phyloP scores from a whole-genome alignment of 37 sponge, comb jelly and placozoan genomes.

The Halichondria panicea region DNA sequence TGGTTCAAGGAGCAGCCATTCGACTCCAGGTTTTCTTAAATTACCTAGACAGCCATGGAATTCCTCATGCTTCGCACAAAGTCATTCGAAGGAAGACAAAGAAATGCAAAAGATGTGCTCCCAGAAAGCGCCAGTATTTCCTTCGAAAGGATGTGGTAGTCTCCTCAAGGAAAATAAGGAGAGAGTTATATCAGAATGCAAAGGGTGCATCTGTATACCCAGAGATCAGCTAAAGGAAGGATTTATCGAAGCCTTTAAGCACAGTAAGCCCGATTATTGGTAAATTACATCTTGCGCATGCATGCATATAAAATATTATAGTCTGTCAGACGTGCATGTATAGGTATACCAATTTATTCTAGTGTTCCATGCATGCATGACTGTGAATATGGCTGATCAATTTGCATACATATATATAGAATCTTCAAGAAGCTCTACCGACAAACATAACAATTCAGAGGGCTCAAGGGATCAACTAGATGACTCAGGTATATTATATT shows the following conservation, averaged over 20 bases:
- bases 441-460: too few species aligned
- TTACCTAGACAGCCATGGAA: not conserved
- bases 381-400: too few species aligned
- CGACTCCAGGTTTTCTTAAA: not conserved
- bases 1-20: not conserved
- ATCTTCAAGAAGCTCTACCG: too few species aligned
- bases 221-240: not conserved
- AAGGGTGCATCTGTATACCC: not conserved
- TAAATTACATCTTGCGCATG: too few species aligned
- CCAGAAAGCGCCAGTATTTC: not conserved
- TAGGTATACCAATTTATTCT: too few species aligned
- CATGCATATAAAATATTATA: too few species aligned
- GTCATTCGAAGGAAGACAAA: not conserved
- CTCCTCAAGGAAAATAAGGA: not conserved
- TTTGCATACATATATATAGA: too few species aligned
- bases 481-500: too few species aligned
- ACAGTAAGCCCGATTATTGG: too few species aligned
- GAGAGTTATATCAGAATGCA: not conserved
- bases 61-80: constrained; percentile 7
- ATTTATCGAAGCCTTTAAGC: not conserved
- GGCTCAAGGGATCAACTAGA: too few species aligned
- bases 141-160: not conserved
- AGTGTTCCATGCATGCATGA: too few species aligned
- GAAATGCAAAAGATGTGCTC: not conserved
- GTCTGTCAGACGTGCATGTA: too few species aligned